Percentiles rank a stretch among this genome's conserved stretches.
Conservation (phyloP, 2,113 vertebrate species). For the Equus przewalskii region DNA sequence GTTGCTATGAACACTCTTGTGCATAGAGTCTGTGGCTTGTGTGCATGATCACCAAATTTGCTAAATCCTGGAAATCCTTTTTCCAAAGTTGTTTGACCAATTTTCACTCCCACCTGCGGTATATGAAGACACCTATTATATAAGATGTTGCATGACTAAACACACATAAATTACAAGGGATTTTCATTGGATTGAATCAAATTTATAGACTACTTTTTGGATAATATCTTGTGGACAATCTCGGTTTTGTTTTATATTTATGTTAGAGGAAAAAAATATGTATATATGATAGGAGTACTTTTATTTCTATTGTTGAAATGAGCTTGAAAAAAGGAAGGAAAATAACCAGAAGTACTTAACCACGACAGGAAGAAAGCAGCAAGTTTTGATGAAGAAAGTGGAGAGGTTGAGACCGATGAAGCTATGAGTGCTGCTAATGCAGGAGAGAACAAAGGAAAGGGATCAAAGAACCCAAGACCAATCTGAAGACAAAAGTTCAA, state of each 20-base stretch:
- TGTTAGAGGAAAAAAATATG: neutral
- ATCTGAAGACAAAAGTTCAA: slow-evolving; percentile 14
- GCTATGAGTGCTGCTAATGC: neutral
- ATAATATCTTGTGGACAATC: neutral
- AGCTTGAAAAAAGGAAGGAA: neutral
- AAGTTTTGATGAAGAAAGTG: neutral
- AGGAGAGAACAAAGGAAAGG: neutral
- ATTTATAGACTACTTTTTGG: neutral
- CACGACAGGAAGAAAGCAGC: neutral
- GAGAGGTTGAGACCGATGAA: neutral
- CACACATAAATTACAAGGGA: neutral
- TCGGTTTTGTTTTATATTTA: neutral
- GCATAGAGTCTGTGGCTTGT: neutral
- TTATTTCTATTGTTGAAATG: neutral
- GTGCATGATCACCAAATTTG: neutral
- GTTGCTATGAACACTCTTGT: neutral
- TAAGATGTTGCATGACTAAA: neutral
- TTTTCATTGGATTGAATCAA: neutral
- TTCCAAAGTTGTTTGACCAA: neutral
- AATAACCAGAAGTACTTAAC: neutral
- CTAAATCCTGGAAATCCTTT: neutral
- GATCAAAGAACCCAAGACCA: neutral
- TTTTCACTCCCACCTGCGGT: neutral
- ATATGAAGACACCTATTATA: neutral
- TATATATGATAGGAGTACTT: neutral